A percentile compares a stretch with the other conserved stretches of the same genome.
These are phyloP conservation scores for Lordiphosa stackelbergi DNA, from an alignment of 1,140 invertebrate species.

Conservation along the genomic window DNA sequence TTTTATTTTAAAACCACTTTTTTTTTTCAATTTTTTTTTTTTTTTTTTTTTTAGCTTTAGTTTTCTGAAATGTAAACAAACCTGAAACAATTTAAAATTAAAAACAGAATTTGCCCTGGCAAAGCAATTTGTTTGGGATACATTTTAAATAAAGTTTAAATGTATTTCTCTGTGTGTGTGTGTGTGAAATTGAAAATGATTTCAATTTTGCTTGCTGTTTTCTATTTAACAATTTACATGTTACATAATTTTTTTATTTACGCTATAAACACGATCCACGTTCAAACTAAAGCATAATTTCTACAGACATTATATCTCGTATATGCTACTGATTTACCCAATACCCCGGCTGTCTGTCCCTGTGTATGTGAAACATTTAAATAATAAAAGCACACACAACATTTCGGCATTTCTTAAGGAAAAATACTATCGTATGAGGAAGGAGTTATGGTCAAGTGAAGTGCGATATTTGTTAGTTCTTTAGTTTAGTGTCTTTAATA, in stretches of 20 bases:
- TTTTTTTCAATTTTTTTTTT: too few species aligned
- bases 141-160: constrained; percentile 1
- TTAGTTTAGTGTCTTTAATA: constrained; percentile 5
- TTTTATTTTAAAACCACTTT: too few species aligned
- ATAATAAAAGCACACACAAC: constrained; percentile 5
- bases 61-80: too few species aligned
- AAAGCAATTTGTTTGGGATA: too few species aligned
- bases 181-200: constrained; percentile 40
- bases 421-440: too few species aligned
- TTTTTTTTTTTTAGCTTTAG: too few species aligned
- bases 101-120: too few species aligned
- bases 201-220: constrained; percentile 29
- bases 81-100: too few species aligned
- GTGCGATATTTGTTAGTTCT: neutral
- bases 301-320: constrained; percentile 1
- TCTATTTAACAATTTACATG: constrained; percentile 20
- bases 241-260: constrained; percentile 31
- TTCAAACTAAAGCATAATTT: neutral
- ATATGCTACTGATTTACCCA: constrained; percentile 16
- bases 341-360: constrained; percentile 4
- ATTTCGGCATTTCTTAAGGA: neutral
- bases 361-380: neutral
- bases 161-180: constrained; percentile 16
- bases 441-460: too few species aligned
- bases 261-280: constrained; percentile 20